phyloP scores from a whole-genome alignment of 1,140 invertebrate genomes.

The Drosophila simulans region DNA sequence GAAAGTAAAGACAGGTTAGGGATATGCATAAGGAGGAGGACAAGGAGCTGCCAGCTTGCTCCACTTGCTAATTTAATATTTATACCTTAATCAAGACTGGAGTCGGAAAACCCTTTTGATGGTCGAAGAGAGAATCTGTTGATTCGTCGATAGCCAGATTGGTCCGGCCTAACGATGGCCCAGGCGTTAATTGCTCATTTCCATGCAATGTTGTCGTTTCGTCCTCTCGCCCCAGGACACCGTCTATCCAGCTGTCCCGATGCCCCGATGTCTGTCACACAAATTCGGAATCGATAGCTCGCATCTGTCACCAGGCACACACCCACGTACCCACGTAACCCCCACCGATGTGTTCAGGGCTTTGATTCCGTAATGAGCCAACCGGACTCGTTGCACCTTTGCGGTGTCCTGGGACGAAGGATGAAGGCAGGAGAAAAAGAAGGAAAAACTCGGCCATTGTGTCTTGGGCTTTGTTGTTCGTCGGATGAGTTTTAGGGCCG shows the following conservation, averaged over 20 bases:
- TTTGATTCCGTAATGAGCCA: slow-evolving; percentile 78
- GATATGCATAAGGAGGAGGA: neutral
- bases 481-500: slow-evolving; percentile 72
- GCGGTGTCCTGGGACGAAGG: slow-evolving; percentile 38
- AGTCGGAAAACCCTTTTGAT: slow-evolving; percentile 49
- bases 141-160: slow-evolving; percentile 46
- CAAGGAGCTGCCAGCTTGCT: slow-evolving; percentile 1
- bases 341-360: slow-evolving; percentile 50
- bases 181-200: slow-evolving; percentile 79
- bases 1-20: slow-evolving; percentile 11
- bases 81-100: slow-evolving; percentile 78
- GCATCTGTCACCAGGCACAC: slow-evolving; percentile 65
- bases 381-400: slow-evolving; percentile 66
- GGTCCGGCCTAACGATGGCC: slow-evolving; percentile 52
- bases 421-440: slow-evolving; percentile 22
- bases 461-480: slow-evolving; percentile 59
- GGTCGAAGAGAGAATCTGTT: slow-evolving; percentile 64
- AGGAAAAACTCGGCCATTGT: slow-evolving; percentile 37
- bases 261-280: slow-evolving; percentile 52
- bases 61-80: slow-evolving; percentile 75
- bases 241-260: slow-evolving; percentile 12
- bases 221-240: slow-evolving; percentile 3
- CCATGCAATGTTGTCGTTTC: slow-evolving; percentile 57
- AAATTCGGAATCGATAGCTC: slow-evolving; percentile 72
- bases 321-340: slow-evolving; percentile 10